Evolutionary conservation across 2,797 vertebrate species (phyloP), one percentile per base, ranked within the genome.

Genomic region (Hafferia zeledoni): DNA sequence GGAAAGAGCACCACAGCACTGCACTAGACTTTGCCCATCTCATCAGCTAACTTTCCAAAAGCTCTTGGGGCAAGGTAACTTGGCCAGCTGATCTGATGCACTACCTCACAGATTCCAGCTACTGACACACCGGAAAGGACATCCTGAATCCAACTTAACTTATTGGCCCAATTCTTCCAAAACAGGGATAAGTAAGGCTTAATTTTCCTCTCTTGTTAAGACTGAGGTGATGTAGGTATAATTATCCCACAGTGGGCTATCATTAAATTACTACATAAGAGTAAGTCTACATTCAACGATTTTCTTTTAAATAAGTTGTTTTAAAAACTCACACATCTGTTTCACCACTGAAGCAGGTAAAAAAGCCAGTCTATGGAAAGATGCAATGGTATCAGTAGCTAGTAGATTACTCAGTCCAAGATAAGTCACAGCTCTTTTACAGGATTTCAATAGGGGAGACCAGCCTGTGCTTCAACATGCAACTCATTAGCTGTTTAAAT

Each of bases 401-500:
- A 46, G 37, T 35, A 83, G 22, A 60, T 68, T 50, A 75, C 63
- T 75, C 35, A 43, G 53, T 8, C 64, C 80, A 69, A 17, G 35
- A 3, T 12, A 88, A 94, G 37, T 81, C 83, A 90, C 59, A 75
- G 70, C 44, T 87, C 64, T 85, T 88, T 85, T 65, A 87, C 5
- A 8, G 18, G 69, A 74, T 89, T 94, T 95, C 89, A 93, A 81
- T 53, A 92, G 69, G 24, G 57, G 55, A 87, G 60, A 92, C 46
- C 79, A 84, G 94, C 47, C 72, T 71, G 79, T 71, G 79, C 76
- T 89, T 92, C 91, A 89, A 87, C 87, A 78, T 55, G 76, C 90
- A 96, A 90, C 89, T 94, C 93, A 94, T 90, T 91, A 95, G 79
- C 94, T 94, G 93, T 86, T 94, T 94, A 94, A 96, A 95, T 80